Percentiles rank a stretch among this genome's conserved stretches.
phyloP scores from a whole-genome alignment of 2,888 invertebrate species.

The Athalia rosae region DNA sequence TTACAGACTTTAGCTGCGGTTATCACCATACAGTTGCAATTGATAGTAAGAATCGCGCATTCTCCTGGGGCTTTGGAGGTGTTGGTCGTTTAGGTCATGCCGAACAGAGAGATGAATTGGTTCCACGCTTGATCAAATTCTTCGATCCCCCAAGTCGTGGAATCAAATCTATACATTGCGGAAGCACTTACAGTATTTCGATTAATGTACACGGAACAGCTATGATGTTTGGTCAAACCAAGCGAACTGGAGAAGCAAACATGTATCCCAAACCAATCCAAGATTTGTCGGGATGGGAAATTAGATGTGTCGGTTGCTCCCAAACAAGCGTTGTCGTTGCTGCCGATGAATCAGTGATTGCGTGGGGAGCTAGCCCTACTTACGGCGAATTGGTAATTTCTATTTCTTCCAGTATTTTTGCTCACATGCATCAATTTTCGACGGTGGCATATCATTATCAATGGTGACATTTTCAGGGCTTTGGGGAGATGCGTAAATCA shows the following conservation, averaged over 20 bases:
- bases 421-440: not conserved
- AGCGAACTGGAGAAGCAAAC: constrained; percentile 94
- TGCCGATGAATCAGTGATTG: constrained; percentile 92
- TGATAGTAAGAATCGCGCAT: constrained; percentile 91
- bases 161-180: constrained; percentile 87
- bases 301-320: constrained; percentile 88
- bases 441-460: constrained; percentile 9
- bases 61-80: constrained; percentile 97
- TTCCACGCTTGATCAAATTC: constrained; percentile 88
- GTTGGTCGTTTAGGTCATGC: constrained; percentile 95
- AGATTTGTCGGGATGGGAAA: constrained; percentile 95
- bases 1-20: constrained; percentile 93
- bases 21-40: constrained; percentile 93
- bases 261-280: constrained; percentile 98
- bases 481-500: constrained; percentile 92
- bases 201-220: constrained; percentile 78
- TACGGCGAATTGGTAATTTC: constrained; percentile 89
- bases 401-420: constrained; percentile 13
- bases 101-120: constrained; percentile 93
- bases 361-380: constrained; percentile 96
- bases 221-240: constrained; percentile 90
- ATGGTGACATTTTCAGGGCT: constrained; percentile 78
- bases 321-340: constrained; percentile 90
- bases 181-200: constrained; percentile 90
- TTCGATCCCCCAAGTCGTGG: constrained; percentile 91